These are phyloP conservation scores for Protobothrops flavoviridis DNA, from an alignment of 2,113 vertebrate species.

Conservation along the genomic window DNA sequence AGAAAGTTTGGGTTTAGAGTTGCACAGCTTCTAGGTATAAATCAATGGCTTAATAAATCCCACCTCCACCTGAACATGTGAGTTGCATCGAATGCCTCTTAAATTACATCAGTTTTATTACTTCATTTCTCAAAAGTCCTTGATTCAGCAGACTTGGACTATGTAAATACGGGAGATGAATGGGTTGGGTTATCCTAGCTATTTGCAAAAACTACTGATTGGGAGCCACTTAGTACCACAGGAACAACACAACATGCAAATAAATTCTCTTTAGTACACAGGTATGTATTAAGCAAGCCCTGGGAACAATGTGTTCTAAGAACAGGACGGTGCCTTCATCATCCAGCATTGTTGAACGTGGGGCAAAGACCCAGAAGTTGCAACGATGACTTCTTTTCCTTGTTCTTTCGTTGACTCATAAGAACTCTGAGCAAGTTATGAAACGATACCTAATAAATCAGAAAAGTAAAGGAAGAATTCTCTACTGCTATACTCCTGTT, in stretches of 20 bases:
- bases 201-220: slow-evolving; percentile 10
- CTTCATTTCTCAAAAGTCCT: not conserved
- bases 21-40: not conserved
- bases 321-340: not conserved
- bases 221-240: slow-evolving; percentile 26
- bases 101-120: not conserved
- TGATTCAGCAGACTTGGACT: not conserved
- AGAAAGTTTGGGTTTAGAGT: not conserved
- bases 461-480: not conserved
- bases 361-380: not conserved
- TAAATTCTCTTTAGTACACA: not conserved
- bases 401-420: not conserved
- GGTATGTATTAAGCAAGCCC: not conserved
- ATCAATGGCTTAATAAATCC: not conserved
- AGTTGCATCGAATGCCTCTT: not conserved
- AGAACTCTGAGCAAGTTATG: not conserved
- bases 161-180: not conserved
- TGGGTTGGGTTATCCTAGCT: not conserved
- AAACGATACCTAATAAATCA: slow-evolving; percentile 6
- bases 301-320: not conserved
- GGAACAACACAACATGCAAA: slow-evolving; percentile 53
- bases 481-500: not conserved
- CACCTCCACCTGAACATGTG: too few species aligned
- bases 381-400: not conserved
- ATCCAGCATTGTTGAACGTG: not conserved